Conservation (phyloP, 1,140 invertebrate genomes). For the Samia ricini region DNA sequence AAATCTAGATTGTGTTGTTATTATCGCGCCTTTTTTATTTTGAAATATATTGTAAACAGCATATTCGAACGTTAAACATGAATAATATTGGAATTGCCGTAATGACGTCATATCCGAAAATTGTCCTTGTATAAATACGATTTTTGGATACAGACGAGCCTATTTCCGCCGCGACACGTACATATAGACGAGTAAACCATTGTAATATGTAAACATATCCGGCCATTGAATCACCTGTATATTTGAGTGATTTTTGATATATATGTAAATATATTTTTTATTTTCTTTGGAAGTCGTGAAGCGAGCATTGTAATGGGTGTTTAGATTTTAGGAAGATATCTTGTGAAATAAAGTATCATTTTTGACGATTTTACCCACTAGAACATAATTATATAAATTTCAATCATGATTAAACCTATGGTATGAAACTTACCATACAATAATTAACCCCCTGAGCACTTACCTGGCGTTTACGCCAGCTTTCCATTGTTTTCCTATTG, state of each 20-base stretch:
- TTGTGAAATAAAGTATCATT: too few species aligned
- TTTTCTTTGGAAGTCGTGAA: constrained; percentile 22
- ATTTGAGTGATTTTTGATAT: constrained; percentile 37
- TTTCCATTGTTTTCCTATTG: too few species aligned
- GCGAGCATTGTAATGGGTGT: neutral
- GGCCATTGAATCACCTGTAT: constrained; percentile 49
- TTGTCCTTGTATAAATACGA: neutral
- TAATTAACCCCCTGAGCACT: too few species aligned
- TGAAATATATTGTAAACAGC: too few species aligned
- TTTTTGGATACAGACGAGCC: constrained; percentile 10
- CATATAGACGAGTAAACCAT: constrained; percentile 38
- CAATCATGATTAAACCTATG: too few species aligned
- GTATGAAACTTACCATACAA: too few species aligned
- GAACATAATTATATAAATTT: too few species aligned
- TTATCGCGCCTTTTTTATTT: too few species aligned
- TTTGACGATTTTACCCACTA: too few species aligned
- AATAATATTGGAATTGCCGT: neutral
- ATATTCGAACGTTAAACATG: neutral
- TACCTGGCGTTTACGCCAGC: too few species aligned
- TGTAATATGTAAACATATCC: constrained; percentile 53
- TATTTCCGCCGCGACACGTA: constrained; percentile 22
- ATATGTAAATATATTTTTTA: constrained; percentile 10
- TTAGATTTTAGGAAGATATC: neutral
- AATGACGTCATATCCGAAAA: constrained; percentile 8
- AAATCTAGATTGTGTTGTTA: too few species aligned